Evolutionary conservation across 2,888 invertebrate genomes (phyloP), one percentile per base, ranked within the genome.

Genomic region (Linnaemya tessellans): DNA sequence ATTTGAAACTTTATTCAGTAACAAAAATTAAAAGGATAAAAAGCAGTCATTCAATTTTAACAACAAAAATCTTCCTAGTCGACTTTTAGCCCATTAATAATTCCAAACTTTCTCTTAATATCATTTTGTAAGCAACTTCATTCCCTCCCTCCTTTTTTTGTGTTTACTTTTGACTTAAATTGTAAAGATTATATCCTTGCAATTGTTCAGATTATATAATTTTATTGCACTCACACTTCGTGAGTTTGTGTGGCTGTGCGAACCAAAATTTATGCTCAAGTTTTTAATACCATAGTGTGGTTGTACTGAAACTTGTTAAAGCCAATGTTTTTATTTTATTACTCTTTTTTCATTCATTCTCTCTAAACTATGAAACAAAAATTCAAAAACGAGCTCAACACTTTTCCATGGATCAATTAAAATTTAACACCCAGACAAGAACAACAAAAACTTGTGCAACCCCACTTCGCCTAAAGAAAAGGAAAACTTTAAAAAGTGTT

Each of bases 131-230:
- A 22, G 2, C 11, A 25, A 15, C 4, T 35, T 38, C 18, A 18
- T 51, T 13, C 0, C 2, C 18, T 1, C 7, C 38, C 25, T 1
- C 15, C 30, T 65, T 11, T 43, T 13, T 35, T 62, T 30, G 5
- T 30, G 30, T 65, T 56, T 67, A 11, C 80, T 84, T 80, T 30
- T 56, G 64, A 51, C n/a, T 41, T 46, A 60, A 73, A 84, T 79
- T 79, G 54, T 58, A 46, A 68, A 60, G 64, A 75, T 70, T 79
- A 46, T 49, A 73, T 73, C 49, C 41, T 70, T 75, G 41, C 70
- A 74, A 75, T 58, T 71, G 70, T 58, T 70, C 58, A 70, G 70
- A 80, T 75, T 80, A 64, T 71, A 84, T 75, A 65, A 51, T 80
- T 84, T 80, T 71, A 84, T 71, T 71, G 51, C 49, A 56, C 64